These are phyloP conservation scores for Nibea albiflora DNA, from an alignment of 2,113 vertebrate genomes.

Conservation along the genomic window DNA sequence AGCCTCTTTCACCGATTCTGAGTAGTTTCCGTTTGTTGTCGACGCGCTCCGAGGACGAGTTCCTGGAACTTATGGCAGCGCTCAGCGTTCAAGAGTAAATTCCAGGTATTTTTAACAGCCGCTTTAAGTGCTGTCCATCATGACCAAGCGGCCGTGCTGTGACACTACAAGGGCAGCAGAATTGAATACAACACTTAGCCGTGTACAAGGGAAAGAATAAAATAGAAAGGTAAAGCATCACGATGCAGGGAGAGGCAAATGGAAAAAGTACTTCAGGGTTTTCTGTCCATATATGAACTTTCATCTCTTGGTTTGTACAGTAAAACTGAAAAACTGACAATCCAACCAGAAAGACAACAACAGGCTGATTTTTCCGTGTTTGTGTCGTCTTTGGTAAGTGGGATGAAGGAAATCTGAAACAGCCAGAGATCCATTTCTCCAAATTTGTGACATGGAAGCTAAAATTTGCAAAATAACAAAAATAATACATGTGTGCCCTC, in stretches of 20 bases:
- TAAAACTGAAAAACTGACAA: not conserved
- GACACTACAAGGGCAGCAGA: not conserved
- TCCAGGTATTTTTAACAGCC: not conserved
- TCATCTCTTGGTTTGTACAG: not conserved
- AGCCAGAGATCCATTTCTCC: not conserved
- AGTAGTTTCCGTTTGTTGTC: not conserved
- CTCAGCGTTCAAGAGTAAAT: not conserved
- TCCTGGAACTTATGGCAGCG: not conserved
- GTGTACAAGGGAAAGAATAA: not conserved
- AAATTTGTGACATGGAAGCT: not conserved
- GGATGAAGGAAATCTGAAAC: not conserved
- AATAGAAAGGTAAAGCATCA: not conserved
- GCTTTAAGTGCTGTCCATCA: not conserved
- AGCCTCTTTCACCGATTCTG: not conserved
- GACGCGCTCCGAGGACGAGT: fast-evolving
- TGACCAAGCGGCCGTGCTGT: not conserved
- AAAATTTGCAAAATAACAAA: not conserved
- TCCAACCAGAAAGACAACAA: no score
- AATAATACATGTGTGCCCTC: no score
- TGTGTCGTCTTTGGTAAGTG: no score
- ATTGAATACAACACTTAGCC: not conserved
- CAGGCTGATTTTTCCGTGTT: no score
- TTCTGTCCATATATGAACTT: not conserved
- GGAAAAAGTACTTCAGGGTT: not conserved
- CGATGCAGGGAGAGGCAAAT: not conserved